Conservation (phyloP, 2,113 vertebrate species). For the Corapipo altera region DNA sequence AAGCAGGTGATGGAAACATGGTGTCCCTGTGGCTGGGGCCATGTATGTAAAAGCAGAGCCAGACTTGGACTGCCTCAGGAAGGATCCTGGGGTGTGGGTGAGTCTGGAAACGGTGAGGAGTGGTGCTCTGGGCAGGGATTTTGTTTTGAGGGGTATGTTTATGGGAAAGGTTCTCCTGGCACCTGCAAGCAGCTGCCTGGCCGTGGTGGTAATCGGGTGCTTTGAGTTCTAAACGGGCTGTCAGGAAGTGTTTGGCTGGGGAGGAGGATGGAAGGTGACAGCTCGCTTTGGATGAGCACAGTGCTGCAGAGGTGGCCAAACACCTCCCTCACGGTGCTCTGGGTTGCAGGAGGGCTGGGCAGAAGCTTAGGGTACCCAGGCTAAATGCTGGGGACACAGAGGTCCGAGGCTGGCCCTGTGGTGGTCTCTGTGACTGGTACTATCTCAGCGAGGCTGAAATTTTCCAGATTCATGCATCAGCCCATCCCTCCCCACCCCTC, state of each 20-base stretch:
- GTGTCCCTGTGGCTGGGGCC: neutral
- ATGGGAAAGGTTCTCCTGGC: neutral
- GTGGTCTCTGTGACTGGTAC: neutral
- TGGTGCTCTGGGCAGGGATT: neutral
- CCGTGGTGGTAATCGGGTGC: neutral
- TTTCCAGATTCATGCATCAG: neutral
- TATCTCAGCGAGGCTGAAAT: neutral
- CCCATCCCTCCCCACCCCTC: neutral
- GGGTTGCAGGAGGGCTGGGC: neutral
- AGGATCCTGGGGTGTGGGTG: neutral
- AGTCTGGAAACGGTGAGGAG: neutral
- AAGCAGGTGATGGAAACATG: accelerated
- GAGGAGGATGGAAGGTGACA: slow-evolving; percentile 11
- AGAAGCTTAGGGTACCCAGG: neutral
- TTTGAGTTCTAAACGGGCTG: slow-evolving; percentile 34
- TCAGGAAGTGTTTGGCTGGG: slow-evolving; percentile 27
- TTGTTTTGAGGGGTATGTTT: accelerated
- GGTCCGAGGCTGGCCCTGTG: accelerated
- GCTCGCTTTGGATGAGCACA: neutral
- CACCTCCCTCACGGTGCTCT: neutral
- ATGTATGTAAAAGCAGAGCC: accelerated
- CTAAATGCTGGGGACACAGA: accelerated
- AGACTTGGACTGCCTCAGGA: neutral
- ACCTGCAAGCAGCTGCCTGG: neutral
- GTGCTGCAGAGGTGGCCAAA: neutral